These are phyloP conservation scores for Pseudomugil tenellus DNA, from an alignment of 2,797 vertebrate genomes.

Conservation along the genomic window DNA sequence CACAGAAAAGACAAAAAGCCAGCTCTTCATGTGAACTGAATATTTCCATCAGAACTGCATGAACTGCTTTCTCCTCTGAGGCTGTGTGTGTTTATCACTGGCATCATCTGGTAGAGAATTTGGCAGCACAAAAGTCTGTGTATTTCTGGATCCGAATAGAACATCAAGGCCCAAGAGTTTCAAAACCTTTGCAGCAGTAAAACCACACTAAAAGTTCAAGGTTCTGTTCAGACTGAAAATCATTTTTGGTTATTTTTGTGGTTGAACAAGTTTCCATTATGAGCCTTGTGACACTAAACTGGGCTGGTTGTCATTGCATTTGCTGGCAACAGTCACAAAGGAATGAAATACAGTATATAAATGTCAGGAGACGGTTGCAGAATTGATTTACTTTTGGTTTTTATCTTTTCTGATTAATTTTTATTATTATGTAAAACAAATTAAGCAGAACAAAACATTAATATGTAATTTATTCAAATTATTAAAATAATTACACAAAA, in stretches of 20 bases:
- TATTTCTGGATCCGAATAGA: conserved; percentile 38
- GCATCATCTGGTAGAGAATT: conserved; percentile 36
- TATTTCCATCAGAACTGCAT: conserved; percentile 16
- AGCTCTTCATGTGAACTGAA: neutral
- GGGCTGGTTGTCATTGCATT: neutral
- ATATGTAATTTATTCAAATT: no score
- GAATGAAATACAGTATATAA: neutral
- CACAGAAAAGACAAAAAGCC: conserved; percentile 20
- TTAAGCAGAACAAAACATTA: no score
- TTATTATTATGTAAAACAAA: no score
- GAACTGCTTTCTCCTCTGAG: conserved; percentile 19
- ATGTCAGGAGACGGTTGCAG: no score
- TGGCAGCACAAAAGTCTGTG: conserved; percentile 30
- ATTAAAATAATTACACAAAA: no score
- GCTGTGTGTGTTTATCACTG: conserved; percentile 24
- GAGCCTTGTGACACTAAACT: neutral
- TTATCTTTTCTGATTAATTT: no score
- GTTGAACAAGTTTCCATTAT: conserved; percentile 1
- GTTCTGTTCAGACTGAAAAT: neutral
- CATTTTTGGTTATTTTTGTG: conserved; percentile 14
- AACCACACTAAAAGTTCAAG: conserved; percentile 1
- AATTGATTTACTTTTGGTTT: no score
- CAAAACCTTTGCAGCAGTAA: neutral
- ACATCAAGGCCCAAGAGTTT: conserved; percentile 10
- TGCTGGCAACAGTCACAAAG: neutral